Evolutionary conservation across 1,140 invertebrate genomes (phyloP).

Genomic region (Scaptomyza hsui): DNA sequence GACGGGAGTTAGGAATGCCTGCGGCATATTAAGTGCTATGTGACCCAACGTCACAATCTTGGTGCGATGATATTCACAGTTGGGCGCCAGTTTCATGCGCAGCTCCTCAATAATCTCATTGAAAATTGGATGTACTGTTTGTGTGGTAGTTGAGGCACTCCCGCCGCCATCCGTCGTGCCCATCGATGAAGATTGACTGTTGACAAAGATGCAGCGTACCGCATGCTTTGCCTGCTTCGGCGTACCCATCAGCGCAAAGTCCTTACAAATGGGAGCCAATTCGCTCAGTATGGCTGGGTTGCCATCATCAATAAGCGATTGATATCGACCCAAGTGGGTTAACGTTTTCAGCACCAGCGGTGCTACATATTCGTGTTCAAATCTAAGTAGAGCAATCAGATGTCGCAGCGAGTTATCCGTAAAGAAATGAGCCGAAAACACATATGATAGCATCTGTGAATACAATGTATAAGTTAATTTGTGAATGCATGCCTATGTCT

Average conservation of each 20-base stretch:
- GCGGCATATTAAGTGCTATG: constrained; percentile 95
- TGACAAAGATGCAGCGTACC: constrained; percentile 94
- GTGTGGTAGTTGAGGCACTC: constrained; percentile 65
- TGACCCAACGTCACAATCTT: constrained; percentile 97
- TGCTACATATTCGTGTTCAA: constrained; percentile 93
- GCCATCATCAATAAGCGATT: constrained; percentile 88
- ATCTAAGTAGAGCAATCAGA: constrained; percentile 90
- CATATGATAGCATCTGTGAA: constrained; percentile 89
- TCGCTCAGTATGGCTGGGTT: constrained; percentile 85
- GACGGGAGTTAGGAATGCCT: constrained; percentile 94
- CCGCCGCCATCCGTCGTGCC: constrained; percentile 46
- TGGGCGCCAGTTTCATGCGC: constrained; percentile 90
- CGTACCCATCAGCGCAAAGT: constrained; percentile 93
- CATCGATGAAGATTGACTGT: constrained; percentile 84
- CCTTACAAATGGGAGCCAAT: constrained; percentile 93
- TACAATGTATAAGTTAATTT: neutral
- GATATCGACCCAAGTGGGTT: constrained; percentile 94
- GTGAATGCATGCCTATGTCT: neutral
- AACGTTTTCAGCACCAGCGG: constrained; percentile 92
- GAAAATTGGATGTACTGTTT: constrained; percentile 91
- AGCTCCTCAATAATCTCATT: constrained; percentile 93
- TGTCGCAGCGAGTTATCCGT: constrained; percentile 92
- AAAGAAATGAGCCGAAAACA: constrained; percentile 96
- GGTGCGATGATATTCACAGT: constrained; percentile 94
- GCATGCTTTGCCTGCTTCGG: constrained; percentile 98